Conservation (phyloP, 2,797 vertebrate species). For the Falco naumanni region DNA sequence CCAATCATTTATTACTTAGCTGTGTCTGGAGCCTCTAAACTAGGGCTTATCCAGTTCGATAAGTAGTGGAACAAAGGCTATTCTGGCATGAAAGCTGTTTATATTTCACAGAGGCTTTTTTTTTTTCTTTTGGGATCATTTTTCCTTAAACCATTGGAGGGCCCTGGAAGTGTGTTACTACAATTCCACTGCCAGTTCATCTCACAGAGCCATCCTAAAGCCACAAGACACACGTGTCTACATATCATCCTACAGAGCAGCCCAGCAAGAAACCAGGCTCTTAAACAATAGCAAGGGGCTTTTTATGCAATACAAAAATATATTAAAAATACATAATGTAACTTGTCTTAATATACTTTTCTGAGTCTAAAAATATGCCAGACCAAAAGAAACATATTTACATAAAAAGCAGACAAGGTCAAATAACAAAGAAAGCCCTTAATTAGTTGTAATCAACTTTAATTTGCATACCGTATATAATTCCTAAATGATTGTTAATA, state of each 20-base stretch:
- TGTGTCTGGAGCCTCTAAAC: conserved; percentile 59
- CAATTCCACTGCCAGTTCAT: neutral
- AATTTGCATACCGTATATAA: conserved; percentile 99
- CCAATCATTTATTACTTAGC: conserved; percentile 62
- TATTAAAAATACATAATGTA: conserved; percentile 88
- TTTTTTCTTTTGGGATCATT: neutral
- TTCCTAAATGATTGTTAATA: conserved; percentile 98
- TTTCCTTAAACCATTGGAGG: conserved; percentile 49
- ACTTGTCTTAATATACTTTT: conserved; percentile 90
- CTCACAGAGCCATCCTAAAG: conserved; percentile 26
- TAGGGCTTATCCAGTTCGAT: conserved; percentile 61
- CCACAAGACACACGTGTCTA: neutral
- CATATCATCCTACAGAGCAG: conserved; percentile 9
- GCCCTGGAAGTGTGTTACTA: conserved; percentile 17
- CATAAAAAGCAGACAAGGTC: conserved; percentile 99
- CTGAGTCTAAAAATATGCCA: conserved; percentile 89
- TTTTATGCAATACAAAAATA: conserved; percentile 76
- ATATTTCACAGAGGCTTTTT: conserved; percentile 24
- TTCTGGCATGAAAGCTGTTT: conserved; percentile 76
- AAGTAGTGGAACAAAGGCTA: conserved; percentile 73
- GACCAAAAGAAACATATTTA: conserved; percentile 95
- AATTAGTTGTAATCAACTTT: conserved; percentile 99
- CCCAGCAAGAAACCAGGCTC: conserved; percentile 62
- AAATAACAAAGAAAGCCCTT: conserved; percentile 99
- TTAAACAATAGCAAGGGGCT: conserved; percentile 72